Evolutionary conservation across 2,888 invertebrate genomes (phyloP), one percentile per base, ranked within the genome.

Genomic region (Platynereis dumerilii): DNA sequence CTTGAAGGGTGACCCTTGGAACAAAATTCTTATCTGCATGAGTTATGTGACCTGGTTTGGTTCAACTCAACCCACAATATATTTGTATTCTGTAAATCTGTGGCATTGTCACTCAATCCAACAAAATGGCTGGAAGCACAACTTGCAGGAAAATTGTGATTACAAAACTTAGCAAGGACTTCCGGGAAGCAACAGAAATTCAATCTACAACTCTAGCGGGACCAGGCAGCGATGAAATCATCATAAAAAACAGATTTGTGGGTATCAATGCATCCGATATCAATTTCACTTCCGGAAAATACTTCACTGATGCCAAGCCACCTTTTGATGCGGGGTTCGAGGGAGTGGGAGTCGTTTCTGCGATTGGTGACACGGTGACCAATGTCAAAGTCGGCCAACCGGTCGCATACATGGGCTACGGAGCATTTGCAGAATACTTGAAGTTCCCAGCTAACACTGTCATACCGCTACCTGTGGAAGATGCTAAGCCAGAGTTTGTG

Each of bases 201-300:
- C 71, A 72, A 2, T 74, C 76, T 45, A 73, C 69, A n/a, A 74
- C 75, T 2, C 70, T 80, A 5, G 76, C 76, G 26, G 45, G 65
- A 29, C 81, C 80, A 2, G 75, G 74, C 10, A 71, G 75, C 2
- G 75, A 75, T 24, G 76, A 82, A 67, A 70, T 82, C 20, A 71
- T 81, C 2, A 70, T 83, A 3, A 78, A 76, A 69, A 82, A 79
- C 71, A 81, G 76, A 79, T 81, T 67, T 76, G 76, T 80, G 15
- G 81, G 81, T 17, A 78, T 83, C 26, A 83, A 83, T 77, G 83
- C 83, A 12, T 80, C 82, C 24, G 83, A 83, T 59, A 76, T 83
- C 20, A 82, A 82, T 64, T 78, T 75, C 59, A 74, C 81, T 10
- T 79, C 82, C 56, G 83, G 80, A 15, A 72, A 76, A 64, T 80